Base-by-base conservation (phyloP, 2,888 invertebrate genomes). In the Apoda limacodes region DNA sequence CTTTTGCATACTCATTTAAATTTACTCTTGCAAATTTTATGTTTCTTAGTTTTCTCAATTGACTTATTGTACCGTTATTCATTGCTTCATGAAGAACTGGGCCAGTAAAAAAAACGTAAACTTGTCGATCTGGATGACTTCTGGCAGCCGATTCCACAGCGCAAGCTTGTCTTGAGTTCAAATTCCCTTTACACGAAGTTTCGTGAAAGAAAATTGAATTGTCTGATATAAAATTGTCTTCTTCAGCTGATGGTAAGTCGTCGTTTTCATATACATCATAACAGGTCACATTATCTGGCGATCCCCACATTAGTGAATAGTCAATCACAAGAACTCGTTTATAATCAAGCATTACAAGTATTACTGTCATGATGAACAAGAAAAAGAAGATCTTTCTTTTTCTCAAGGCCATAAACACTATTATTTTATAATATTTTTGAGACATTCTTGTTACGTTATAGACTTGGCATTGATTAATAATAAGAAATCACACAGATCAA, bases 121-220 rank as follows among this genome's bases (percentile, higher is more conserved):
- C 68, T 23, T 81, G 72, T 50, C 70, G 72, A 19, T 70, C 56
- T 0, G 85, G 86, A 48, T 89, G 87, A 45, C 83, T 65, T 37
- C 61, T 65, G 0, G 88, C 86, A 0, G 88, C 87, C 0, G 88
- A 87, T 61, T 89, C 89, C 0, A 88, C 82, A 0, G 88, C 85
- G 52, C 88, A 89, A 0, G 87, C 85, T 50, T 89, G 86, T 10
- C 88, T 68, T 0, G 83, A 50, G 11, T 70, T 76, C 17, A 88
- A 52, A 1, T 60, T 52, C 3, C 76, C 72, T 2, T 62, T 71
- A 46, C 88, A 88, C 0, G 87, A 86, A 0, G 88, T 87, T 49
- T 88, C 88, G 42, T 85, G 83, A 48, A 89, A 88, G 53, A 88
- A 88, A 40, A 88, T 87, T 7, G 84, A 83, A 13, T 47, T 46